These are phyloP conservation scores for Eleginops maclovinus DNA, from an alignment of 2,113 vertebrate species.

Conservation along the genomic window DNA sequence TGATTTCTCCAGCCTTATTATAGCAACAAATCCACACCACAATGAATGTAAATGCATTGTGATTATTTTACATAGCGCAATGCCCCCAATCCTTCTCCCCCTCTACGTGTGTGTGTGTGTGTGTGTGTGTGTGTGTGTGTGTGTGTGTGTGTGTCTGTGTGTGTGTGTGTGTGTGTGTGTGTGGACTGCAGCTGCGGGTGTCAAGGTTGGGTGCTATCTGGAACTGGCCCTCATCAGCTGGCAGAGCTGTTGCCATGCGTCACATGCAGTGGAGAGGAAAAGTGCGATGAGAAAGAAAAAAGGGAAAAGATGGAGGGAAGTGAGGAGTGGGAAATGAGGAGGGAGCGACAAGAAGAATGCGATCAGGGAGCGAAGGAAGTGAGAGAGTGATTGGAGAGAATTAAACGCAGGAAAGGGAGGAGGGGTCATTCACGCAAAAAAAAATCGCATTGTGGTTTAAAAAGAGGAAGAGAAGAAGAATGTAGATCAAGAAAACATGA, in stretches of 20 bases:
- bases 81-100: constrained; percentile 62
- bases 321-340: background rate
- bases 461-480: background rate
- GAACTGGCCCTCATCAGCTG: constrained; percentile 74
- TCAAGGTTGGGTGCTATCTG: constrained; percentile 79
- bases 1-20: constrained; percentile 80
- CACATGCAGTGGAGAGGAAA: constrained; percentile 41
- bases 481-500: background rate
- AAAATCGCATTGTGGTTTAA: constrained; percentile 13
- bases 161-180: constrained; percentile 30
- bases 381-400: constrained; percentile 1
- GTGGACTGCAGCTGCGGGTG: constrained; percentile 75
- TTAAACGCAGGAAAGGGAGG: background rate
- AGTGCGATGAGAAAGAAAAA: constrained; percentile 18
- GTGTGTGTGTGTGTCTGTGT: constrained; percentile 22
- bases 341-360: background rate
- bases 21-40: constrained; percentile 80
- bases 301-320: constrained; percentile 16
- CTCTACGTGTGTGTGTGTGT: constrained; percentile 18
- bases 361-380: background rate
- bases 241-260: constrained; percentile 70
- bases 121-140: constrained; percentile 11
- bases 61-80: constrained; percentile 78
- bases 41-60: constrained; percentile 80
- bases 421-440: background rate